Base-by-base conservation (phyloP, 2,888 invertebrate species). In the Hedychridium roseum region DNA sequence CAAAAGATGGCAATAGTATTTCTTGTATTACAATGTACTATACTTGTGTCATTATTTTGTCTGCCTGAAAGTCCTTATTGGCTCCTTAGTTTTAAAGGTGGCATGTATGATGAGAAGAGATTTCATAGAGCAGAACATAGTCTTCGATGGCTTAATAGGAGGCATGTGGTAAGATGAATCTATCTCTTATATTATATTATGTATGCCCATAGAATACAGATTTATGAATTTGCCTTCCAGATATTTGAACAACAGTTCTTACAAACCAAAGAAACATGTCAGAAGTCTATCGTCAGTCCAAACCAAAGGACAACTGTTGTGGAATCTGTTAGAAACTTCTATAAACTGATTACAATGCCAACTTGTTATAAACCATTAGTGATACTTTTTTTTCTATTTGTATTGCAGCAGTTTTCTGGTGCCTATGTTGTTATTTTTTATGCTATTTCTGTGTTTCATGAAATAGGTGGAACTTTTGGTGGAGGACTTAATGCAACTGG, bases 11-110 rank as follows among this genome's bases (percentile, higher is more conserved):
- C 84, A 0, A 71, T 80, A 6, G 68, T 81, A 3, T 83, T 80
- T 57, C 75, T 80, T 17, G 58, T 63, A 1, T 37, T 83, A 5
- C 70, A 81, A 1, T 26, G 76, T 1, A 26, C 71, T 1, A 77
- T 80, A 5, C 71, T 80, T 5, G 28, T 78, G 12, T 59, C 74
- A 0, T 64, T 83, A 1, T 74, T 74, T 17, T 68, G 80, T 5
- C 59, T 85, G 31, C 85, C 85, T 1, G 85, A 86, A 70, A 84
- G 84, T 54, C 85, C 85, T 0, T 79, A 83, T 49, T 86, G 85
- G 85, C 70, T 82, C n/a, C 60, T 81, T 1, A 78, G 76, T 27
- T 83, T 83, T 60, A 74, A 70, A 57, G 74, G 77, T 38, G 73
- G 59, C 21, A 57, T 56, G 17, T 50, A 50, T 9, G 57, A 60